Conservation (phyloP, 2,113 vertebrate genomes). For the Albula glossodonta region DNA sequence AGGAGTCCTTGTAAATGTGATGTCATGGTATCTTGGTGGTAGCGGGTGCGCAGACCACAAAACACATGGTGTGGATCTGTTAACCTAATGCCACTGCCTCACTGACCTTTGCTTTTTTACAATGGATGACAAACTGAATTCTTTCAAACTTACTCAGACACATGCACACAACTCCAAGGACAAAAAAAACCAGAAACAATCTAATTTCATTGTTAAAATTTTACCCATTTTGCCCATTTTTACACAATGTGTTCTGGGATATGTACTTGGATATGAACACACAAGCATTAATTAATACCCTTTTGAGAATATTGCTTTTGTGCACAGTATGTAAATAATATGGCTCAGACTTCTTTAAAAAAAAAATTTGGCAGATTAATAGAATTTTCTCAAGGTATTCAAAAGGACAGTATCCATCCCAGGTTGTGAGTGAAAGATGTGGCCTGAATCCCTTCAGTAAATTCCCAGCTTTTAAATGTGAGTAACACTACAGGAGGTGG, state of each 20-base stretch:
- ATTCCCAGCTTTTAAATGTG: no score
- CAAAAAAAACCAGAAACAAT: constrained; percentile 31
- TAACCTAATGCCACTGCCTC: constrained; percentile 59
- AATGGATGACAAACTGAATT: constrained; percentile 65
- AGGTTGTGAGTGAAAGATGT: no score
- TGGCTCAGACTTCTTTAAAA: no score
- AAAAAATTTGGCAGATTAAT: no score
- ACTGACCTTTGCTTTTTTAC: constrained; percentile 66
- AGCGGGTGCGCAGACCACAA: constrained; percentile 42
- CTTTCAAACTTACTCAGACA: constrained; percentile 51
- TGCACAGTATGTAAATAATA: no score
- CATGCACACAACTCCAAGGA: constrained; percentile 30
- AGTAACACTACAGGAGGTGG: no score
- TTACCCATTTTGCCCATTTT: constrained; percentile 24
- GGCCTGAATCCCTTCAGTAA: no score
- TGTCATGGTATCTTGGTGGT: constrained; percentile 22
- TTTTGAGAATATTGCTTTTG: no score
- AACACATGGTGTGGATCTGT: constrained; percentile 67
- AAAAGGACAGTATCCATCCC: no score
- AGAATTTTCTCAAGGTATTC: no score
- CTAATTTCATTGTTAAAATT: constrained; percentile 46
- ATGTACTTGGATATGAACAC: not conserved
- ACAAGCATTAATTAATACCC: no score
- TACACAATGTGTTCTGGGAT: not conserved
- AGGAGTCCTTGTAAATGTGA: constrained; percentile 21